A percentile compares a stretch with the other conserved stretches of the same genome.
These are phyloP conservation scores for Lepidocyrtoides sp. DNA, from an alignment of 2,888 invertebrate genomes.

Conservation along the genomic window DNA sequence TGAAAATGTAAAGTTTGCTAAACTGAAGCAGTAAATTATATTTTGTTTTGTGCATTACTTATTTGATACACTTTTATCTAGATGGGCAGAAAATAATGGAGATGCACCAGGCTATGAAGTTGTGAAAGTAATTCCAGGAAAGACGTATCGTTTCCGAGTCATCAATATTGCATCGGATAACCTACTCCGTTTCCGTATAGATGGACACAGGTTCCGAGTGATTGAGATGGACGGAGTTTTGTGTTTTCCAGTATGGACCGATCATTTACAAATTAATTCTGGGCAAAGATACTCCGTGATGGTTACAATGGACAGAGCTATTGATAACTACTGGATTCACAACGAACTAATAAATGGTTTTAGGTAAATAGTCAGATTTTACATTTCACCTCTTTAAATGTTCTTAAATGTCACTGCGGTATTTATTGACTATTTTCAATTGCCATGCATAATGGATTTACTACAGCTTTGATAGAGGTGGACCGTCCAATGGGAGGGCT, in stretches of 20 bases:
- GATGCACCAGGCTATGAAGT: conserved; percentile 77
- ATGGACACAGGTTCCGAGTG: conserved; percentile 68
- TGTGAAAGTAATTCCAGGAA: conserved; percentile 61
- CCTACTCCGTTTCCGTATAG: conserved; percentile 75
- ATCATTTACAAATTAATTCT: conserved; percentile 77
- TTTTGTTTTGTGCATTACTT: not conserved
- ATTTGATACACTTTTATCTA: not conserved
- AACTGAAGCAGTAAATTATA: too few species aligned
- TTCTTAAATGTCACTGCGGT: too few species aligned
- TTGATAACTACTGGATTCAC: conserved; percentile 79
- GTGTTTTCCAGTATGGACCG: conserved; percentile 71
- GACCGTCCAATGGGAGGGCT: conserved; percentile 80
- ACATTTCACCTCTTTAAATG: too few species aligned
- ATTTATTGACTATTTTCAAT: too few species aligned
- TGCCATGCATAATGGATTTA: too few species aligned
- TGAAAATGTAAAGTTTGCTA: too few species aligned
- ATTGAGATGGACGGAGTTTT: conserved; percentile 82
- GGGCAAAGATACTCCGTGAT: conserved; percentile 80
- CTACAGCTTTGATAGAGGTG: conserved; percentile 32
- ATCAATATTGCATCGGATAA: conserved; percentile 80
- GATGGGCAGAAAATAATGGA: conserved; percentile 65
- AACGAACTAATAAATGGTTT: conserved; percentile 70
- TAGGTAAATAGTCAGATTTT: too few species aligned
- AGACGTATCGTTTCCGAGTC: conserved; percentile 77
- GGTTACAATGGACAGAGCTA: conserved; percentile 77